phyloP scores from a whole-genome alignment of 2,113 vertebrate species.

The Macquaria australasica region DNA sequence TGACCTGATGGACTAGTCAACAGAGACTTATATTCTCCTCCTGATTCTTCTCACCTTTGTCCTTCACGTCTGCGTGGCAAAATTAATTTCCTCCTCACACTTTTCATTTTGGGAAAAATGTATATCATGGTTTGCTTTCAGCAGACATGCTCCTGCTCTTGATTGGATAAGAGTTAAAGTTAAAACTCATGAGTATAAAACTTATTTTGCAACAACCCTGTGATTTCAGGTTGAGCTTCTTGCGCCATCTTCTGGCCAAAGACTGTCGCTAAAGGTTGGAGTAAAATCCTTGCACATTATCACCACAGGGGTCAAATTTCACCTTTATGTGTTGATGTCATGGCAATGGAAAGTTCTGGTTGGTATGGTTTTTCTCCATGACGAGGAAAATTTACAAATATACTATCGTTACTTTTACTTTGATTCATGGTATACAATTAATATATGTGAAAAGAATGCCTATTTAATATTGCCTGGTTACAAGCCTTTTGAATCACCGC shows the following conservation, averaged over 20 bases:
- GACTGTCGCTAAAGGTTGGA: not conserved
- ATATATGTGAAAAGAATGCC: not conserved
- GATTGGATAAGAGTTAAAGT: not conserved
- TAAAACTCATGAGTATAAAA: not conserved
- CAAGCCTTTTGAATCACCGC: not conserved
- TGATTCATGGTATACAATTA: not conserved
- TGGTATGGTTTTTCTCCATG: not conserved
- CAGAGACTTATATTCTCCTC: not conserved
- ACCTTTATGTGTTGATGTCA: not conserved
- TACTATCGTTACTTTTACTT: not conserved
- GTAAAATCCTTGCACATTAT: not conserved
- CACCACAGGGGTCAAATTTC: not conserved
- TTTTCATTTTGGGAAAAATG: not conserved
- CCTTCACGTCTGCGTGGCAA: not conserved
- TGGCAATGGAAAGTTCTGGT: accelerated
- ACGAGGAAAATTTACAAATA: not conserved
- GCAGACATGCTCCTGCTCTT: not conserved
- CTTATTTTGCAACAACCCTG: not conserved
- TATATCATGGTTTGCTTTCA: not conserved
- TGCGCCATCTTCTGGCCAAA: conserved; percentile 66
- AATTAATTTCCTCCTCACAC: not conserved
- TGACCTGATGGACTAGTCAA: not conserved
- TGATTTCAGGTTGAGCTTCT: not conserved
- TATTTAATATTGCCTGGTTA: not conserved
- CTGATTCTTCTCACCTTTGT: not conserved